These are phyloP conservation scores for Cervus canadensis DNA, from an alignment of 2,113 vertebrate species.

Conservation along the genomic window DNA sequence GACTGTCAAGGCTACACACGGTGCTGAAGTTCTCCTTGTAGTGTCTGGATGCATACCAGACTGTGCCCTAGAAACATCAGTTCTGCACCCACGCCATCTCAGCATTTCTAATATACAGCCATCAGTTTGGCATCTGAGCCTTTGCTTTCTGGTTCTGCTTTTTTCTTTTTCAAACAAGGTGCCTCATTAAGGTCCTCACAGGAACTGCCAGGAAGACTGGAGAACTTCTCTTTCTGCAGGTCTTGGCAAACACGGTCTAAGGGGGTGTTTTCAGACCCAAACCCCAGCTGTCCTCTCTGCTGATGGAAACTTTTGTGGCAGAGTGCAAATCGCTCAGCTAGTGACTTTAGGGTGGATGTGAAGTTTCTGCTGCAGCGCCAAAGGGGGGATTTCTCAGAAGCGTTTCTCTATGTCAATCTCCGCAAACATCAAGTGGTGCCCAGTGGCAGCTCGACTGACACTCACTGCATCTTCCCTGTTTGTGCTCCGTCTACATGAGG, in stretches of 20 bases:
- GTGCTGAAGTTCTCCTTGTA: background rate
- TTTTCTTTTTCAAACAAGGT: conserved; percentile 13
- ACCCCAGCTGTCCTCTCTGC: conserved; percentile 64
- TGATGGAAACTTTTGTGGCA: conserved; percentile 75
- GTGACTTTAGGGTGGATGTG: conserved; percentile 69
- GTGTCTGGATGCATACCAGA: background rate
- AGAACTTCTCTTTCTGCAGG: background rate
- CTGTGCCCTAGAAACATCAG: background rate
- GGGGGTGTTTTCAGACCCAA: conserved; percentile 52
- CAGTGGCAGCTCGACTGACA: conserved; percentile 63
- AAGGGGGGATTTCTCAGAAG: conserved; percentile 75
- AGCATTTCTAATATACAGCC: background rate
- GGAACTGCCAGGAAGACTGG: conserved; percentile 16
- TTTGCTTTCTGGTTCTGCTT: background rate
- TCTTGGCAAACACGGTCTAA: conserved; percentile 51
- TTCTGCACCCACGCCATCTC: background rate
- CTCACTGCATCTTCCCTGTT: background rate
- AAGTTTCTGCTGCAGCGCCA: conserved; percentile 61
- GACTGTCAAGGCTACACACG: background rate
- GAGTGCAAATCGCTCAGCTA: conserved; percentile 75
- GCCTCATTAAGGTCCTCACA: conserved; percentile 19
- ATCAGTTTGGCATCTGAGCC: background rate
- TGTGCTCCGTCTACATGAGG: conserved; percentile 55
- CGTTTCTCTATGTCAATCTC: conserved; percentile 72
- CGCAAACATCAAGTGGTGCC: conserved; percentile 69